These are phyloP conservation scores for Drosophila nebulosa DNA, from an alignment of 1,140 invertebrate genomes.

Conservation along the genomic window DNA sequence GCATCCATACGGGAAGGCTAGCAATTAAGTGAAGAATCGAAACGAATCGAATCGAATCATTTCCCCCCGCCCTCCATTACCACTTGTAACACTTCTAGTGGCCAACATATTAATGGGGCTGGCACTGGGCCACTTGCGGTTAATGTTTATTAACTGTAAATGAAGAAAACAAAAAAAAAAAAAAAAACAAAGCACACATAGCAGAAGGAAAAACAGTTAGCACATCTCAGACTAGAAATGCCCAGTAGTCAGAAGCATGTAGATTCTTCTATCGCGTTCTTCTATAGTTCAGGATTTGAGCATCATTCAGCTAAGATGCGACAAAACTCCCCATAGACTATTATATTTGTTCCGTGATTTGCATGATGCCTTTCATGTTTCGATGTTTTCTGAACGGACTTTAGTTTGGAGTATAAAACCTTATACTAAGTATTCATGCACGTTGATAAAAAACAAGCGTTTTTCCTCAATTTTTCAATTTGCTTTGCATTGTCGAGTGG, in stretches of 20 bases:
- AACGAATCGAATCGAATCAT: neutral
- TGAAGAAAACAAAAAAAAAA: conserved; percentile 20
- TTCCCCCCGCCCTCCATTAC: neutral
- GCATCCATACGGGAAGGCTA: neutral
- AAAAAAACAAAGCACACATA: too few relatives aligned
- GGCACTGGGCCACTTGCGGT: conserved; percentile 44
- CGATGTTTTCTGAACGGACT: too few relatives aligned
- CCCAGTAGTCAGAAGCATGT: too few relatives aligned
- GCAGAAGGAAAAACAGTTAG: conserved; percentile 3
- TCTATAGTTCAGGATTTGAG: too few relatives aligned
- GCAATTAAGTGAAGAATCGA: neutral
- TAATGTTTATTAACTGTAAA: conserved; percentile 63
- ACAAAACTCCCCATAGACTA: too few relatives aligned
- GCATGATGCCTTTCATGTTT: too few relatives aligned
- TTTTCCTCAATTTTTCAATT: conserved; percentile 20
- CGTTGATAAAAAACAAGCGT: neutral
- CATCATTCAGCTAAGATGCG: too few relatives aligned
- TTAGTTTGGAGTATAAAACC: too few relatives aligned
- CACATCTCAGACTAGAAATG: neutral
- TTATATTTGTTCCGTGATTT: too few relatives aligned
- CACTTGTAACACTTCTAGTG: conserved; percentile 33
- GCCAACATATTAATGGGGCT: conserved; percentile 30
- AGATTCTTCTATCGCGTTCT: too few relatives aligned
- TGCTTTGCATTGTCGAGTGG: conserved; percentile 23
- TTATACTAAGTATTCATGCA: too few relatives aligned